Conservation (phyloP, 2,797 vertebrate species). For the Mormyrops boulengeri region DNA sequence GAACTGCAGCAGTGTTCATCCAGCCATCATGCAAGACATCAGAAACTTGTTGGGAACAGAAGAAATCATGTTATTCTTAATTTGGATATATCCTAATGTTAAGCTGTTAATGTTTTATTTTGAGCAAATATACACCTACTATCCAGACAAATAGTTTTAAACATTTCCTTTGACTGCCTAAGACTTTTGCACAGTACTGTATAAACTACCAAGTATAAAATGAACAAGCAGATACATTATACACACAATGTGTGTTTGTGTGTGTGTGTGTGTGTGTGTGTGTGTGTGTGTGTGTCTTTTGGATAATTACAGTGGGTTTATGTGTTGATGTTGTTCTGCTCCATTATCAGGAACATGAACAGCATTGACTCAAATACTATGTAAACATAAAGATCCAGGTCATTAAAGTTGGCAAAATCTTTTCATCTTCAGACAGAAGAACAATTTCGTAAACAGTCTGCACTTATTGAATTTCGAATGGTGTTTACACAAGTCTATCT, state of each 20-base stretch:
- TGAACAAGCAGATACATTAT: background rate
- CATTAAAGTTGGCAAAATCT: background rate
- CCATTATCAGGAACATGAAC: background rate
- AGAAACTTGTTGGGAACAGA: background rate
- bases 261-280: background rate
- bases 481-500: background rate
- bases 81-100: background rate
- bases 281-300: background rate
- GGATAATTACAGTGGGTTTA: background rate
- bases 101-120: background rate
- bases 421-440: background rate
- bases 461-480: background rate
- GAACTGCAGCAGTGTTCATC: background rate
- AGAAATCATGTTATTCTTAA: background rate
- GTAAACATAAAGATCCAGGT: background rate
- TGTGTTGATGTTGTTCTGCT: background rate
- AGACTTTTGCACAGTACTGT: background rate
- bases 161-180: background rate
- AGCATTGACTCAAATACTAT: background rate
- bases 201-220: background rate
- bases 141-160: background rate
- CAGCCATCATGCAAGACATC: background rate
- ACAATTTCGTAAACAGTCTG: background rate
- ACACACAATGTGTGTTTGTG: background rate
- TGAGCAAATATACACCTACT: background rate